Conservation (phyloP, 1,140 invertebrate genomes). For the Diorhabda sublineata region DNA sequence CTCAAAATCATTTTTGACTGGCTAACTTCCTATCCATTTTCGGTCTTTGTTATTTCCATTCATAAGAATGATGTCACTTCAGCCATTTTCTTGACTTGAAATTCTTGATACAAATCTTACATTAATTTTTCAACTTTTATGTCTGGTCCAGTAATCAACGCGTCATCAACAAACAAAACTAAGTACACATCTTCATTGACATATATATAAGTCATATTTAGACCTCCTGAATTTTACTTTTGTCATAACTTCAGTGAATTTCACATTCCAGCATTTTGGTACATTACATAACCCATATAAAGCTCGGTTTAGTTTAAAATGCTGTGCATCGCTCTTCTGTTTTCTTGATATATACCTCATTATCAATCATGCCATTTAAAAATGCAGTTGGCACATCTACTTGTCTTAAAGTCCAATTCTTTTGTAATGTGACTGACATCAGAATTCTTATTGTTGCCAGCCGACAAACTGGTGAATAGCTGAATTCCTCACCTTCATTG, state of each 20-base stretch:
- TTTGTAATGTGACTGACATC: slow-evolving; percentile 5
- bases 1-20: not conserved
- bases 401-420: not conserved
- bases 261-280: no score
- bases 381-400: not conserved
- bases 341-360: not conserved
- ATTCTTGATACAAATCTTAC: not conserved
- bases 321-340: not conserved
- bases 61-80: slow-evolving; percentile 4
- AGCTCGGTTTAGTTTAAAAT: slow-evolving; percentile 18
- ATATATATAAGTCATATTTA: not conserved
- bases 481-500: slow-evolving; percentile 8
- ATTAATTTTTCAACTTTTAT: slow-evolving; percentile 6
- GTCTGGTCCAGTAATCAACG: slow-evolving; percentile 9
- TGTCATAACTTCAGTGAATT: slow-evolving; percentile 9
- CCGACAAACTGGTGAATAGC: slow-evolving; percentile 11
- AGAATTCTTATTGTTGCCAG: slow-evolving; percentile 11
- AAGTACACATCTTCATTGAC: not conserved
- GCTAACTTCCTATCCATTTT: slow-evolving; percentile 2
- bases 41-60: slow-evolving; percentile 7
- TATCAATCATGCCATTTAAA: not conserved
- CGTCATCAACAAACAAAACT: slow-evolving; percentile 13
- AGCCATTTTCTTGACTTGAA: not conserved
- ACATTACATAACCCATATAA: slow-evolving; percentile 17
- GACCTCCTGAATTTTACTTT: no score